phyloP scores from a whole-genome alignment of 2,113 vertebrate genomes.

The Bagarius yarrelli region DNA sequence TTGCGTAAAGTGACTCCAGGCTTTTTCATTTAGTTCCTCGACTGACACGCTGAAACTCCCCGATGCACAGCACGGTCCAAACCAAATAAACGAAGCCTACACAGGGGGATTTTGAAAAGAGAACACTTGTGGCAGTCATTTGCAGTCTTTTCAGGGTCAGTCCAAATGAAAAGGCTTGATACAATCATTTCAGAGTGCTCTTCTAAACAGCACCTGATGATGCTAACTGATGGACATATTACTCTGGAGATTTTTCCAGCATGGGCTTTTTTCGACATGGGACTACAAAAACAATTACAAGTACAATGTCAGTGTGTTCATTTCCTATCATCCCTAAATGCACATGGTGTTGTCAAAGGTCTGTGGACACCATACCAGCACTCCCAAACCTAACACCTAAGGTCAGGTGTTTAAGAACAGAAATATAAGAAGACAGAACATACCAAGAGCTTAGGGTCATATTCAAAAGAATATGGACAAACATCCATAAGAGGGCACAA shows the following conservation, averaged over 20 bases:
- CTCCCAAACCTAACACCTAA: no score
- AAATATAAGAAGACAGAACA: no score
- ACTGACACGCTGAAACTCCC: conserved; percentile 9
- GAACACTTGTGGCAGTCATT: neutral
- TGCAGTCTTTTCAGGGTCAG: neutral
- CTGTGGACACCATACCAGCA: no score
- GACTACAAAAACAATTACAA: neutral
- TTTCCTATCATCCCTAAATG: neutral
- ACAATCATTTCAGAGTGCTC: conserved; percentile 4
- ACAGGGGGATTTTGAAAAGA: conserved; percentile 17
- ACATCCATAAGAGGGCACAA: no score
- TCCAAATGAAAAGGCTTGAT: neutral
- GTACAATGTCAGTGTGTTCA: neutral
- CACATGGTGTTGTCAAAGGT: no score
- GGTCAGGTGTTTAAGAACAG: neutral
- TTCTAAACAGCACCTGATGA: neutral
- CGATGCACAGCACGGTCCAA: conserved; percentile 12
- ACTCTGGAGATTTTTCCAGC: neutral
- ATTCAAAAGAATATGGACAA: no score
- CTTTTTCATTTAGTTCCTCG: conserved; percentile 28
- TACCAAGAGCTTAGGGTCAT: no score
- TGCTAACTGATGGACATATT: conserved; percentile 1
- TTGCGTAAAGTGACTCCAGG: conserved; percentile 23
- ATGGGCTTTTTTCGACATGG: neutral
- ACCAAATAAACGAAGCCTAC: conserved; percentile 13